A percentile compares a stretch with the other conserved stretches of the same genome.
Evolutionary conservation across 1,140 invertebrate species (phyloP).

Genomic region (Forficula auricularia): DNA sequence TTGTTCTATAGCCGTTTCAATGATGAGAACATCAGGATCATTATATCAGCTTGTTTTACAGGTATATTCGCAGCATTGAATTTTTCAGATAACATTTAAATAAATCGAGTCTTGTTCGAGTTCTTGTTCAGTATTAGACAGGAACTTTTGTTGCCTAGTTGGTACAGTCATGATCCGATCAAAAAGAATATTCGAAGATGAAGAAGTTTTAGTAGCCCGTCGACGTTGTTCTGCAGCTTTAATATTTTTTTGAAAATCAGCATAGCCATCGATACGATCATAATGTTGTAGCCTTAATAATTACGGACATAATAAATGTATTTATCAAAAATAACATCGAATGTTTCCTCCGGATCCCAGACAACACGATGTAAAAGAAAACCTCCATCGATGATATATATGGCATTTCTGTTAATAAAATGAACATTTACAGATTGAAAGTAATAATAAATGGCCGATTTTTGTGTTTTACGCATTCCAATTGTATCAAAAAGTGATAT

Average conservation of each 20-base stretch:
- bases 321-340: slow-evolving; percentile 5
- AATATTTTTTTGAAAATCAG: no score
- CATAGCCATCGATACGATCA: no score
- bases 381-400: slow-evolving; percentile 14
- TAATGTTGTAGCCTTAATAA: slow-evolving; percentile 11
- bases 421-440: neutral
- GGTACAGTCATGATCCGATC: slow-evolving; percentile 20
- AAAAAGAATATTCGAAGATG: no score
- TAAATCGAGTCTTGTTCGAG: no score
- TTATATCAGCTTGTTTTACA: no score
- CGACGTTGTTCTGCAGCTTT: no score
- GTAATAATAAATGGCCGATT: slow-evolving; percentile 1
- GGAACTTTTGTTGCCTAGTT: slow-evolving; percentile 21
- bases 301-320: slow-evolving; percentile 13
- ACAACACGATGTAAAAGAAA: slow-evolving; percentile 15
- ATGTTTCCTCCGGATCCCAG: slow-evolving; percentile 12
- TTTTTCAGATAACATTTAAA: no score
- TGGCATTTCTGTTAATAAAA: neutral
- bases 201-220: no score
- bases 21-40: no score
- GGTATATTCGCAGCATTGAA: no score
- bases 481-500: slow-evolving; percentile 7
- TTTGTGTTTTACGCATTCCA: slow-evolving; percentile 3
- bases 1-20: no score
- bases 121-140: no score